Percentiles rank a stretch among this genome's conserved stretches.
phyloP scores from a whole-genome alignment of 2,797 vertebrate species.

The Etheostoma perlongum region DNA sequence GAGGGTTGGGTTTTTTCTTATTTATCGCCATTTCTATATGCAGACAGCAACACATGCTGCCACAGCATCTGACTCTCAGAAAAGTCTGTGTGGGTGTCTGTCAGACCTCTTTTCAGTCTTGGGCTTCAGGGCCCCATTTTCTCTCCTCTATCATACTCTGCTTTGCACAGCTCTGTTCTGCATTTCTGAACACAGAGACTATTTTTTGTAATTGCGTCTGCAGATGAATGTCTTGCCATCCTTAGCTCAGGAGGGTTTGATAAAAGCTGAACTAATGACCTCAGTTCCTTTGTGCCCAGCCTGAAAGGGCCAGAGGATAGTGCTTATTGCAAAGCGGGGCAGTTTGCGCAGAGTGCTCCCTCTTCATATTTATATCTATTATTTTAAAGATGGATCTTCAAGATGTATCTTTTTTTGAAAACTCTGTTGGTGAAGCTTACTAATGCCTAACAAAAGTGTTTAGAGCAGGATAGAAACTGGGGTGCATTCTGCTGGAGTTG shows the following conservation, averaged over 20 bases:
- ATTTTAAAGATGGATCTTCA: slow-evolving; percentile 40
- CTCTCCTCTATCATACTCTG: slow-evolving; percentile 43
- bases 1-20: slow-evolving; percentile 43
- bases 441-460: not conserved
- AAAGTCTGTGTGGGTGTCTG: slow-evolving; percentile 56
- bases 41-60: slow-evolving; percentile 45
- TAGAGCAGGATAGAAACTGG: not conserved
- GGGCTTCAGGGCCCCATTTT: slow-evolving; percentile 37
- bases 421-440: slow-evolving; percentile 2
- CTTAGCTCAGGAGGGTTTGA: slow-evolving; percentile 66
- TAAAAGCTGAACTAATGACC: slow-evolving; percentile 83
- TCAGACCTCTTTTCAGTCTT: slow-evolving; percentile 52
- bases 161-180: slow-evolving; percentile 52
- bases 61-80: slow-evolving; percentile 56
- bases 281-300: slow-evolving; percentile 74
- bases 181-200: slow-evolving; percentile 63
- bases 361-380: slow-evolving; percentile 61
- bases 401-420: slow-evolving; percentile 30
- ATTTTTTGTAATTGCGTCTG: slow-evolving; percentile 62
- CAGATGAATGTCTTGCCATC: slow-evolving; percentile 76
- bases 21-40: slow-evolving; percentile 36
- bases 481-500: not conserved
- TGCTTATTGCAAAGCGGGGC: slow-evolving; percentile 53
- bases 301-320: slow-evolving; percentile 70
- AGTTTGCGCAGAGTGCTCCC: slow-evolving; percentile 48